Evolutionary conservation across 2,888 invertebrate genomes (phyloP).

Genomic region (Lasioglossum calceatum): DNA sequence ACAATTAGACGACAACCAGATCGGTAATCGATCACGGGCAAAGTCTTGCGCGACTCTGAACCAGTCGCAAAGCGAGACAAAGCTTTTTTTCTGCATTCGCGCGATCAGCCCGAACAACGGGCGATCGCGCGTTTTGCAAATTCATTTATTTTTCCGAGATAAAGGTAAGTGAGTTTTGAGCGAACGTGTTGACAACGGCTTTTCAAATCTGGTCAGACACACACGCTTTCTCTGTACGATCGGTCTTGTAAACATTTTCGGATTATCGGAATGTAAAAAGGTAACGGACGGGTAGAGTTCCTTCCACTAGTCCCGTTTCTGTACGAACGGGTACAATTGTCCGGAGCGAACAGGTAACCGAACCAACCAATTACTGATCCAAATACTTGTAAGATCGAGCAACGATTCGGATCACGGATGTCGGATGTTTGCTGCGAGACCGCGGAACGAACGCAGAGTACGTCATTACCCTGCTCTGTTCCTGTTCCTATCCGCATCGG

Average conservation of each 20-base stretch:
- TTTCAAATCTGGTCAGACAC: constrained; percentile 62
- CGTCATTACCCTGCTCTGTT: neutral
- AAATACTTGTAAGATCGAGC: constrained; percentile 31
- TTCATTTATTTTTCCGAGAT: constrained; percentile 59
- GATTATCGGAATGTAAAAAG: constrained; percentile 49
- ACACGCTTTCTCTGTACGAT: constrained; percentile 55
- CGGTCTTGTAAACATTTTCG: constrained; percentile 51
- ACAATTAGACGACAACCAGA: constrained; percentile 51
- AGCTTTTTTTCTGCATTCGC: constrained; percentile 65
- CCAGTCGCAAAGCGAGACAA: constrained; percentile 46
- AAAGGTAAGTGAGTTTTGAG: constrained; percentile 65
- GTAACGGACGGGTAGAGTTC: constrained; percentile 46
- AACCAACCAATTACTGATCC: constrained; percentile 8
- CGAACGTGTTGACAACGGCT: constrained; percentile 30
- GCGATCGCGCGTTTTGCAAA: constrained; percentile 64
- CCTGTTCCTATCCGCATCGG: neutral
- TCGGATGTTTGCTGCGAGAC: neutral
- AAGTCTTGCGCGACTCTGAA: constrained; percentile 45
- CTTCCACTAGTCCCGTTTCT: constrained; percentile 26
- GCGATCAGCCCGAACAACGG: constrained; percentile 46
- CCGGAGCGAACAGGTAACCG: constrained; percentile 46
- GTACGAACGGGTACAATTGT: constrained; percentile 25
- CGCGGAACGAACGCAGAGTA: neutral
- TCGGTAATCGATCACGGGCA: constrained; percentile 47
- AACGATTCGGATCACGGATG: constrained; percentile 22